Evolutionary conservation across 2,888 invertebrate genomes (phyloP).

Genomic region (Vanessa cardui): DNA sequence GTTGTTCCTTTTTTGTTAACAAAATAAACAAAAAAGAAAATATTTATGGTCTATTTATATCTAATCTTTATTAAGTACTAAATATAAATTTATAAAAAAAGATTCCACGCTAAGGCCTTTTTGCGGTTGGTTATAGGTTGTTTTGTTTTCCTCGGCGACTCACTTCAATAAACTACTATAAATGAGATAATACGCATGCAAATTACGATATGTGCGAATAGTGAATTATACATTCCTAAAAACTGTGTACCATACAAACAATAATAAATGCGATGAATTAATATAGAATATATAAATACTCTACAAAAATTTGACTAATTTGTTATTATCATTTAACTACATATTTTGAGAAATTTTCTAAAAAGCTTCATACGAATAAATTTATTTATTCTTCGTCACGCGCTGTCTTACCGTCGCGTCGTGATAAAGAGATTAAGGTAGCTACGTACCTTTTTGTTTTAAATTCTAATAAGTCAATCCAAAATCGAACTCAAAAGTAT

Average conservation of each 20-base stretch:
- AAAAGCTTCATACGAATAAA: slow-evolving; percentile 4
- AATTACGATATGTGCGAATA: slow-evolving; percentile 25
- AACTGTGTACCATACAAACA: slow-evolving; percentile 1
- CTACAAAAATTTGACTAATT: slow-evolving; percentile 10
- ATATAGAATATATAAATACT: slow-evolving; percentile 11
- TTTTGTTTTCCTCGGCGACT: slow-evolving; percentile 1
- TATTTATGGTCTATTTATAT: neutral
- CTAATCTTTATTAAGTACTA: neutral
- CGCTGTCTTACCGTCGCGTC: neutral
- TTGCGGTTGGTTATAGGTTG: too few relatives aligned
- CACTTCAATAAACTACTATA: slow-evolving; percentile 19
- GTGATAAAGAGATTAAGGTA: neutral
- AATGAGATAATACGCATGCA: slow-evolving; percentile 22
- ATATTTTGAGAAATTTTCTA: slow-evolving; percentile 7
- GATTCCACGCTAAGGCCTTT: too few relatives aligned
- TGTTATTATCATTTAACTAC: slow-evolving; percentile 6
- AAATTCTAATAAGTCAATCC: slow-evolving; percentile 2
- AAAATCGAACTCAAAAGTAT: slow-evolving; percentile 7
- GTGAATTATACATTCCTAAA: neutral
- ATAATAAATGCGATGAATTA: slow-evolving; percentile 21
- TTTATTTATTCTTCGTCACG: neutral
- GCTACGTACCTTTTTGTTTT: neutral
- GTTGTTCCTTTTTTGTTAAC: too few relatives aligned
- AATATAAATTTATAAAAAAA: too few relatives aligned
- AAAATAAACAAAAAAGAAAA: too few relatives aligned